phyloP scores from a whole-genome alignment of 2,888 invertebrate species.

The Himalopsyche tibetana region DNA sequence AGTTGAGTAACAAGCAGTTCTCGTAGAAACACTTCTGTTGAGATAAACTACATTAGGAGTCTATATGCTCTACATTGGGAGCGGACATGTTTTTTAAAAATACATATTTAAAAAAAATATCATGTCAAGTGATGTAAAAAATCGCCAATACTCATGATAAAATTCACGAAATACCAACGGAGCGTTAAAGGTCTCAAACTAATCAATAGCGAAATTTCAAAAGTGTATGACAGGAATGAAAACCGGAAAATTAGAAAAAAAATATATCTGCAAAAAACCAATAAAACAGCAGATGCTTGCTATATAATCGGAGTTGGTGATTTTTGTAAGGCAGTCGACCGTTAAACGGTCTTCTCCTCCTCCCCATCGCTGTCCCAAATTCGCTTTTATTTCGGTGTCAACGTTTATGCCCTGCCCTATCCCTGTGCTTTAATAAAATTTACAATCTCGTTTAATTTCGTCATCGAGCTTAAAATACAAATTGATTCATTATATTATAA shows the following conservation, averaged over 20 bases:
- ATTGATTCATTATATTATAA: constrained; percentile 36
- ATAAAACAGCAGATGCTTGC: constrained; percentile 40
- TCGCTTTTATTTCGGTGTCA: constrained; percentile 40
- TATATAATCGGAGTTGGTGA: constrained; percentile 2
- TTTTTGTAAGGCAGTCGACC: constrained; percentile 38
- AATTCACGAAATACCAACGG: no score
- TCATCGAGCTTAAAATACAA: constrained; percentile 18
- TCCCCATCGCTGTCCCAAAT: background rate
- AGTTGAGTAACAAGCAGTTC: no score
- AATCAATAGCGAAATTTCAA: background rate
- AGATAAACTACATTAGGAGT: no score
- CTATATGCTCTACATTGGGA: no score
- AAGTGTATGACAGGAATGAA: constrained; percentile 24
- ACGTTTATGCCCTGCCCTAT: background rate
- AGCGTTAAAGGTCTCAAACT: no score
- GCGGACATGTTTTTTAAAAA: no score
- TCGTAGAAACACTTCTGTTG: no score
- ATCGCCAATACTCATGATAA: no score
- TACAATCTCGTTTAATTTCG: background rate
- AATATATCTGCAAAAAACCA: constrained; percentile 4
- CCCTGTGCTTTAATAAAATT: constrained; percentile 37
- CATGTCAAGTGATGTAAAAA: no score
- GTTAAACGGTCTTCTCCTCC: background rate
- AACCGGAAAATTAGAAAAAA: constrained; percentile 18
- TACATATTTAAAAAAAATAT: no score